Evolutionary conservation across 2,888 invertebrate genomes (phyloP).

Genomic region (Oscheius sp.): DNA sequence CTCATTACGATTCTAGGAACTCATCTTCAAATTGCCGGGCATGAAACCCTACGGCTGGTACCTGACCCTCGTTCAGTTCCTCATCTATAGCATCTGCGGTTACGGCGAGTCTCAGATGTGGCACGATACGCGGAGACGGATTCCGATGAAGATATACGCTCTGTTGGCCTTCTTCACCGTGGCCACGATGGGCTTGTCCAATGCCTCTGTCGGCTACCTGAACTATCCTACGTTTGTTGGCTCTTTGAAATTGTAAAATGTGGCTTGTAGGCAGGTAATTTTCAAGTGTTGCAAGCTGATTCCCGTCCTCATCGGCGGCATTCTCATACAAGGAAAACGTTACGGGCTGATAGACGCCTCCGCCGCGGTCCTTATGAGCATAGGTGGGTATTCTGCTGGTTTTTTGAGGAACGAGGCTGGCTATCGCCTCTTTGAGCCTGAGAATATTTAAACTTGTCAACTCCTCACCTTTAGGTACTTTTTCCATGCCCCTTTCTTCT

Average conservation of each 20-base stretch:
- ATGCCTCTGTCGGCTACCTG: slow-evolving; percentile 90
- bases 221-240: slow-evolving; percentile 87
- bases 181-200: slow-evolving; percentile 95
- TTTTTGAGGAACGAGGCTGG: background rate
- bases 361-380: slow-evolving; percentile 69
- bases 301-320: slow-evolving; percentile 92
- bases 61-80: slow-evolving; percentile 90
- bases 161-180: slow-evolving; percentile 87
- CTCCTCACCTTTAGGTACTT: too few species aligned
- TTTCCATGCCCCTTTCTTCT: too few species aligned
- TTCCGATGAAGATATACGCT: slow-evolving; percentile 85
- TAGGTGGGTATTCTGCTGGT: slow-evolving; percentile 47
- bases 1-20: slow-evolving; percentile 78
- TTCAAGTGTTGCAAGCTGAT: slow-evolving; percentile 97
- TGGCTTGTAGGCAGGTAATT: slow-evolving; percentile 80
- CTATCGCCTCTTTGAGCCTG: background rate
- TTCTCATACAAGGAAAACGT: slow-evolving; percentile 83
- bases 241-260: background rate
- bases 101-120: slow-evolving; percentile 80
- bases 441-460: too few species aligned
- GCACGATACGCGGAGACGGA: slow-evolving; percentile 79
- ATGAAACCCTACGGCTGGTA: slow-evolving; percentile 91
- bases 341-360: slow-evolving; percentile 60
- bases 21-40: slow-evolving; percentile 90
- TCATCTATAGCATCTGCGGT: slow-evolving; percentile 86